phyloP scores from a whole-genome alignment of 1,140 invertebrate species.

The Pinna nobilis region DNA sequence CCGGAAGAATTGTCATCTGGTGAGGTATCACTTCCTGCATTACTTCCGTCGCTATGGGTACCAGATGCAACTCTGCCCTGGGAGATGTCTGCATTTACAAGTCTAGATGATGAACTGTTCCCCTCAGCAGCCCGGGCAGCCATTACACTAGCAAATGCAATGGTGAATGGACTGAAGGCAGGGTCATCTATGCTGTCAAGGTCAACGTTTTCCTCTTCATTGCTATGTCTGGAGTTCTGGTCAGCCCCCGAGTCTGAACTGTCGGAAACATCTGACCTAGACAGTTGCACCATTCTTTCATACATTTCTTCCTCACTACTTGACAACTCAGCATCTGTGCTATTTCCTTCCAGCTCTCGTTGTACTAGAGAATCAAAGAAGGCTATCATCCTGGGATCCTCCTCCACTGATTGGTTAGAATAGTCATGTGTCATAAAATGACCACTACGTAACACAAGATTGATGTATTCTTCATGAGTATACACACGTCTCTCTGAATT shows the following conservation, averaged over 20 bases:
- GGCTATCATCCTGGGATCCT: slow-evolving; percentile 96
- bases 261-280: slow-evolving; percentile 48
- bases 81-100: slow-evolving; percentile 4
- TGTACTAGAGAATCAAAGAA: slow-evolving; percentile 96
- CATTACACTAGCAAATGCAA: slow-evolving; percentile 67
- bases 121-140: slow-evolving; percentile 50
- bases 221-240: background rate
- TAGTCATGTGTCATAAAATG: slow-evolving; percentile 78
- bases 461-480: slow-evolving; percentile 90
- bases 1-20: slow-evolving; percentile 1
- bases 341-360: slow-evolving; percentile 85
- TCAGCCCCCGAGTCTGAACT: background rate
- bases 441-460: slow-evolving; percentile 86
- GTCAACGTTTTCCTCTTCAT: slow-evolving; percentile 14
- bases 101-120: slow-evolving; percentile 10
- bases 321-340: slow-evolving; percentile 55
- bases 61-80: background rate
- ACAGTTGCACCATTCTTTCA: slow-evolving; percentile 56
- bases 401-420: slow-evolving; percentile 87
- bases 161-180: slow-evolving; percentile 64
- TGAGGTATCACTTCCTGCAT: background rate
- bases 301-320: slow-evolving; percentile 65
- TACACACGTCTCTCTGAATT: slow-evolving; percentile 83
- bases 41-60: background rate
- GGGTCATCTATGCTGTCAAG: slow-evolving; percentile 32